Evolutionary conservation across 2,888 invertebrate genomes (phyloP), one percentile per base, ranked within the genome.

Genomic region (Hemistola chrysoprasaria): DNA sequence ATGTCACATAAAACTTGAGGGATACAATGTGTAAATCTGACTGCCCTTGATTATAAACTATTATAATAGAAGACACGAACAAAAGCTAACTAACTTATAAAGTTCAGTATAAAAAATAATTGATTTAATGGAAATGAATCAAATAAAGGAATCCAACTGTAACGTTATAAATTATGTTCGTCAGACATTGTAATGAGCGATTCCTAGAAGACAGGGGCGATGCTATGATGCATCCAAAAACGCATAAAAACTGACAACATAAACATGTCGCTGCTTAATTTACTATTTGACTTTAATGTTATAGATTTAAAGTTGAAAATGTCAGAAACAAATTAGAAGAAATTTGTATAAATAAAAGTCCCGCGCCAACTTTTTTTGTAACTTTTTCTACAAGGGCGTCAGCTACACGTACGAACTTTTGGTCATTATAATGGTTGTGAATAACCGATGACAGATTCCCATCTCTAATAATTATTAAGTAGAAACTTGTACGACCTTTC

Each of bases 141-240:
- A 65, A 64, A 34, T 20, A 11, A 16, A 21, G 22, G 25, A 34
- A 35, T 59, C 53, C 42, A 48, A 28, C 27, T 36, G 41, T 42
- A 35, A 41, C 38, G 29, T 32, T 24, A 38, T 30, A 36, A 33
- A 40, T 35, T 31, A 5, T 39, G 23, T 38, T 41, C 16, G 28
- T 37, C 35, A 41, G 44, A 38, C 40, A 60, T 58, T 48, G 59
- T 77, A 76, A 77, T 77, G 68, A 78, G 69, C 56, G 48, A 54
- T 80, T 80, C 78, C 75, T 76, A 78, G 79, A 78, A 78, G 56
- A 59, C 59, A 50, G 56, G 59, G 51, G 56, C 21, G 42, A 36
- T 39, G 28, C 62, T 58, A 60, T 55, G 57, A 50, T 62, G 61
- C 62, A 64, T 62, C 60, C 61, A 60, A 70, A 67, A 66, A 68